A percentile compares a stretch with the other conserved stretches of the same genome.
Conservation (phyloP, 2,888 invertebrate species). For the Drosophila pseudotalamancana region DNA sequence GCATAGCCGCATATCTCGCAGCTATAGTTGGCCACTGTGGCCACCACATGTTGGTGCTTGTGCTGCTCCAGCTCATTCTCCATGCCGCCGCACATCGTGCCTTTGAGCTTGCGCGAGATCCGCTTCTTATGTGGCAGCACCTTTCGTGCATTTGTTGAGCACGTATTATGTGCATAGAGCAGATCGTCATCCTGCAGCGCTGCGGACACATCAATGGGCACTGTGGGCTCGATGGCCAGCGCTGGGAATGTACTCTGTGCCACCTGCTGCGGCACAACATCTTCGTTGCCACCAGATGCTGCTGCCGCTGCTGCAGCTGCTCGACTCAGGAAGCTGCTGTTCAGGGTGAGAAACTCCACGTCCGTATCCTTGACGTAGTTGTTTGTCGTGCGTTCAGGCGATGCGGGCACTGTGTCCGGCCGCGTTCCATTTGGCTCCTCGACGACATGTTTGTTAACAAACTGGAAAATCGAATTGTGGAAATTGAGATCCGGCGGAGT, state of each 20-base stretch:
- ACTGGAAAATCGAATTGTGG: conserved; percentile 78
- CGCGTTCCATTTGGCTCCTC: conserved; percentile 23
- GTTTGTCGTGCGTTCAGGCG: conserved; percentile 21
- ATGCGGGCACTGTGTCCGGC: conserved; percentile 10
- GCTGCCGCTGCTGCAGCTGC: conserved; percentile 15
- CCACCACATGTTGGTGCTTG: conserved; percentile 26
- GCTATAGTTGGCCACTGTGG: conserved; percentile 59
- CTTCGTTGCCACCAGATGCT: conserved; percentile 12
- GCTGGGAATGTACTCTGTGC: conserved; percentile 58
- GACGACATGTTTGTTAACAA: conserved; percentile 66
- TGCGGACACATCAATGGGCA: conserved; percentile 66
- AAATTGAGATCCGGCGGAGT: conserved; percentile 76
- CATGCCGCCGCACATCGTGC: conserved; percentile 64
- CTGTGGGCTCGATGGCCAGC: conserved; percentile 67
- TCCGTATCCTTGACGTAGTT: conserved; percentile 38
- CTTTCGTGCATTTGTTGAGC: conserved; percentile 85
- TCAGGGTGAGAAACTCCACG: conserved; percentile 58
- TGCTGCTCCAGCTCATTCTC: conserved; percentile 57
- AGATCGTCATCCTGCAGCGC: conserved; percentile 53
- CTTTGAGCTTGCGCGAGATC: conserved; percentile 90
- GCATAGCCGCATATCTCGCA: conserved; percentile 92
- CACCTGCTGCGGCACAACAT: conserved; percentile 30
- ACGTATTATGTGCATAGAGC: conserved; percentile 51
- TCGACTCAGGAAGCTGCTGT: conserved; percentile 57
- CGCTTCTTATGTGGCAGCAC: conserved; percentile 94